Evolutionary conservation across 2,888 invertebrate species (phyloP).

Genomic region (Drosophila nigricruria): DNA sequence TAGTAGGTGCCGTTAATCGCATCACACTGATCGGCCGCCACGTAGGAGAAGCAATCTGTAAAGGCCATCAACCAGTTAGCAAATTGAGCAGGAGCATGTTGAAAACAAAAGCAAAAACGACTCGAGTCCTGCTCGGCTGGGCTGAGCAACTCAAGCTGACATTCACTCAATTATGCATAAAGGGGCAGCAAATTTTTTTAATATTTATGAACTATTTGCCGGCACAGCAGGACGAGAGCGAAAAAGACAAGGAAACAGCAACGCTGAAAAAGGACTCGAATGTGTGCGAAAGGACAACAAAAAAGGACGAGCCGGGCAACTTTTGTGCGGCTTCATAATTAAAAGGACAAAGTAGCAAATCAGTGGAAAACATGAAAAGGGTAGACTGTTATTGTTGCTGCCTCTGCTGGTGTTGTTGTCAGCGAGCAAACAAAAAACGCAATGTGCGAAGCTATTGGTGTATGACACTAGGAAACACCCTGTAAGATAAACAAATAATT

Average conservation of each 20-base stretch:
- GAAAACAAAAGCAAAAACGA: conserved; percentile 4
- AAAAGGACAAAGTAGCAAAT: conserved; percentile 80
- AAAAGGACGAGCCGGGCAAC: conserved; percentile 32
- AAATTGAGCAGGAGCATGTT: conserved; percentile 14
- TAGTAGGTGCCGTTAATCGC: conserved; percentile 88
- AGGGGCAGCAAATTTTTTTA: conserved; percentile 49
- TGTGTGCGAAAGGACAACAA: conserved; percentile 42
- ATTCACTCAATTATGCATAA: conserved; percentile 68
- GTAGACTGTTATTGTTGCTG: conserved; percentile 27
- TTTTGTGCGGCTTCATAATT: conserved; percentile 71
- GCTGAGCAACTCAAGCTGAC: conserved; percentile 14
- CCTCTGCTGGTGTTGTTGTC: conserved; percentile 7
- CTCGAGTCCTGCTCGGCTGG: background rate
- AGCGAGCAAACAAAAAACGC: conserved; percentile 23
- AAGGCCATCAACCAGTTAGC: conserved; percentile 47
- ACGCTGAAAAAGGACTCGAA: conserved; percentile 30
- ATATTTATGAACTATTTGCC: conserved; percentile 78
- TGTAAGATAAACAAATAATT: background rate
- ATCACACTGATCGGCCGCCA: conserved; percentile 88
- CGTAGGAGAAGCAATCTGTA: conserved; percentile 89
- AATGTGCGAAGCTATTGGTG: background rate
- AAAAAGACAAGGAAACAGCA: background rate
- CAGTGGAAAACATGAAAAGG: conserved; percentile 70
- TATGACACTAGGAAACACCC: conserved; percentile 6
- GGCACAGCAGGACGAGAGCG: conserved; percentile 1